Evolutionary conservation across 37 sponge, comb jelly and placozoan species (phyloP).

Genomic region (Theonella swinhoei): DNA sequence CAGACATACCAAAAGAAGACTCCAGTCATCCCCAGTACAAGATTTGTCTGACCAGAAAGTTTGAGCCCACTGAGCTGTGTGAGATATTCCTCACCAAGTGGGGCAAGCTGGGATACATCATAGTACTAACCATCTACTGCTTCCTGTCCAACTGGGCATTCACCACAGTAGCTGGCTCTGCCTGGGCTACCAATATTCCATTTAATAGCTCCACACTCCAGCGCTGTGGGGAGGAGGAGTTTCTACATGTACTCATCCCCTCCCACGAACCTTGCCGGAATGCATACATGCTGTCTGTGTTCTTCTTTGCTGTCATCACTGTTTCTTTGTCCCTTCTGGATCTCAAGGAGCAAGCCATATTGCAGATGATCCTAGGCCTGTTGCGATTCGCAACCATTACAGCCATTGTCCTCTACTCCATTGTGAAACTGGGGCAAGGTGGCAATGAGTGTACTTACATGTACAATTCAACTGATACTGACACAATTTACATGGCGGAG

Average conservation of each 20-base stretch:
- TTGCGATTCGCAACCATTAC: conserved; percentile 75
- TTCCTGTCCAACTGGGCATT: conserved; percentile 66
- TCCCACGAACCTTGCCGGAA: conserved; percentile 46
- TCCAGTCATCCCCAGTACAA: conserved; percentile 52
- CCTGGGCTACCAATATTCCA: conserved; percentile 90
- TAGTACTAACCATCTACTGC: conserved; percentile 68
- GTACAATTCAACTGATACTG: not conserved
- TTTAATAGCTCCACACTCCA: conserved; percentile 48
- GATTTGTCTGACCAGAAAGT: conserved; percentile 55
- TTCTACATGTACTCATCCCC: conserved; percentile 51
- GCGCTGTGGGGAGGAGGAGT: conserved; percentile 64
- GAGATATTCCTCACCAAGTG: conserved; percentile 61
- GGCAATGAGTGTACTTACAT: conserved; percentile 3
- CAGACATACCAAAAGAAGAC: not conserved
- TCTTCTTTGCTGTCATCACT: conserved; percentile 76
- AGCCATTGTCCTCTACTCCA: conserved; percentile 65
- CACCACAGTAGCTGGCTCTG: conserved; percentile 82
- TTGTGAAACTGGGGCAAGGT: conserved; percentile 27
- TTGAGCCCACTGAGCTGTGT: conserved; percentile 81
- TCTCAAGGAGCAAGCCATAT: conserved; percentile 85
- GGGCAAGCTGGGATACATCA: conserved; percentile 62
- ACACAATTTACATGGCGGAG: not conserved
- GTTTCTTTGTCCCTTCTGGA: conserved; percentile 66
- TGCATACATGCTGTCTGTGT: conserved; percentile 76
- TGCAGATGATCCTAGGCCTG: conserved; percentile 78